Percentiles rank a stretch among this genome's conserved stretches.
phyloP scores from a whole-genome alignment of 2,888 invertebrate species.

The Mythimna lalbum region DNA sequence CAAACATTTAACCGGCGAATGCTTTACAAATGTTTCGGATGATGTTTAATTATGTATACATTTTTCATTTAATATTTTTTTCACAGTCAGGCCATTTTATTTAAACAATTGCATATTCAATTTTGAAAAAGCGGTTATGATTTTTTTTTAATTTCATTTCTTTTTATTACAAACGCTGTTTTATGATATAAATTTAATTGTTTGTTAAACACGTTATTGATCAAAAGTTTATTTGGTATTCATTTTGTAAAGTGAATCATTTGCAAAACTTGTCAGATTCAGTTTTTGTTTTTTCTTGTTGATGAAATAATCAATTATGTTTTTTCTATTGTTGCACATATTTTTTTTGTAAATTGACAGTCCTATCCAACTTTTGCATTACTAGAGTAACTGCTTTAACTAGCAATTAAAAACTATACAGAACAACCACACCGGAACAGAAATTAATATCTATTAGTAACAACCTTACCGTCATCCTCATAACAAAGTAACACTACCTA shows the following conservation, averaged over 20 bases:
- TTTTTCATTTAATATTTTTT: background rate
- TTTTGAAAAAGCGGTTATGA: too few relatives aligned
- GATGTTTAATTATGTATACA: background rate
- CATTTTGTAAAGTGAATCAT: background rate
- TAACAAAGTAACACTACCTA: background rate
- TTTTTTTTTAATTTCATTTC: too few relatives aligned
- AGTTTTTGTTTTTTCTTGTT: background rate
- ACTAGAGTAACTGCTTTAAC: background rate
- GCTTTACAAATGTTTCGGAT: background rate
- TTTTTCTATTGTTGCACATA: background rate
- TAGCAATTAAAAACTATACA: background rate
- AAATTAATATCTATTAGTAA: background rate
- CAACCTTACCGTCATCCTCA: background rate
- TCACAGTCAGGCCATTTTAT: too few relatives aligned
- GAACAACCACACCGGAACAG: background rate
- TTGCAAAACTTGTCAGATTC: background rate
- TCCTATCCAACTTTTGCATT: too few relatives aligned
- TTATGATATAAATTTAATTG: background rate
- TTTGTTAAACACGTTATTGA: background rate
- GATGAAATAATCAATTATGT: background rate
- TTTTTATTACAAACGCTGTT: background rate
- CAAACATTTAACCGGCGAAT: background rate
- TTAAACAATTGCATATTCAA: too few relatives aligned
- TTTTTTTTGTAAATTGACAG: background rate
- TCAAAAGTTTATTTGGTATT: background rate